Base-by-base conservation (phyloP, 2,113 vertebrate genomes). In the Silurus asotus region DNA sequence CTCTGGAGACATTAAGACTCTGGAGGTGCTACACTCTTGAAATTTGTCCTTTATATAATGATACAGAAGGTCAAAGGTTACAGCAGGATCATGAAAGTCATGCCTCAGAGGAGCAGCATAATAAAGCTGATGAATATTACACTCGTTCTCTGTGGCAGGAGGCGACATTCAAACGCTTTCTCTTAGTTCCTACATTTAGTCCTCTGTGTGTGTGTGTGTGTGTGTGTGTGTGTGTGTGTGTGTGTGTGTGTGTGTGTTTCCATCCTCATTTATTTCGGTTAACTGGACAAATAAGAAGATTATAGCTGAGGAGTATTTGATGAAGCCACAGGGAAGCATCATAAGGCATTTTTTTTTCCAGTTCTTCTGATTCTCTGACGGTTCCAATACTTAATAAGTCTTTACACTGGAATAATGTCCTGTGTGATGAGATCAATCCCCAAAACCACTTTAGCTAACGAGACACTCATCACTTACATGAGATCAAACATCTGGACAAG, bases 111-210 rank as follows among this genome's bases (percentile, higher is more conserved):
- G 64, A 15, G 45, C 19, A 70, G 56, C 55, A 1, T 72, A 80
- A 88, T 86, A 84, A 80, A 88, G 80, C 72, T 84, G 28, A 25
- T 86, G 75, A 80, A 28, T 77, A 53, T 61, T n/a, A 25, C 51
- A n/a, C 69, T 5, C 69, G 5, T 49, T 72, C 37, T 49, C 48
- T 67, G 72, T 6, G 19, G 81, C 17, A 56, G 23, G 6, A 86
- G 55, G 61, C 6, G 8, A 69, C 19, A 48, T 20, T 74, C 45
- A 23, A 49, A 74, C 70, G 19, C 45, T 9, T 48, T 48, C 13
- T 48, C 13, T 20, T 1, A 49, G 5, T 1, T 49, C 17, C 70
- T 70, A 1, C 6, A 19, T 6, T 19, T 55, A 48, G 37, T 48
- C 61, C 62, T 83, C 48, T 23, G 17, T 49, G 48, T 74, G 72